phyloP scores from a whole-genome alignment of 2,113 vertebrate species.

The Colius striatus region DNA sequence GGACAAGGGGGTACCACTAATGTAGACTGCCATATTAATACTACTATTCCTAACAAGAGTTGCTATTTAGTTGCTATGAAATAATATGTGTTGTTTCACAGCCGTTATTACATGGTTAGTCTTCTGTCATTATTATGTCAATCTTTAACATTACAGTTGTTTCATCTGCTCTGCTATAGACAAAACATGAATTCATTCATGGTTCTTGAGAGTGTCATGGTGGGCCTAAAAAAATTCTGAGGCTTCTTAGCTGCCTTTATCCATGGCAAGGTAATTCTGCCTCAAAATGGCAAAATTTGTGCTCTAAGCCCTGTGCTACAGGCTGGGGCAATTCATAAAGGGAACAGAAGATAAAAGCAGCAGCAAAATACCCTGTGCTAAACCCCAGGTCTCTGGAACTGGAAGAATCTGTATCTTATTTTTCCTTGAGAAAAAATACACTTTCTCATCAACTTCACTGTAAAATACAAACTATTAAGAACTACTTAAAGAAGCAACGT shows the following conservation, averaged over 20 bases:
- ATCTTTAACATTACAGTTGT: neutral
- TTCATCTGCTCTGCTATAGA: neutral
- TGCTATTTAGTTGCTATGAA: neutral
- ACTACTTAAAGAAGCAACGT: neutral
- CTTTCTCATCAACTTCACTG: neutral
- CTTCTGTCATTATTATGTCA: neutral
- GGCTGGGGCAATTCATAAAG: neutral
- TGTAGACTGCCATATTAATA: neutral
- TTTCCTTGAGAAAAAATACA: neutral
- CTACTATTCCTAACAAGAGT: neutral
- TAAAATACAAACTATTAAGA: conserved; percentile 6
- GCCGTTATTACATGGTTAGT: neutral
- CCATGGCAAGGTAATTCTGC: neutral
- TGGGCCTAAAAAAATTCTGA: neutral
- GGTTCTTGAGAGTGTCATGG: neutral
- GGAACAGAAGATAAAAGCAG: neutral
- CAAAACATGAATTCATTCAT: neutral
- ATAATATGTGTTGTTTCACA: neutral
- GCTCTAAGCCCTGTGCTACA: neutral
- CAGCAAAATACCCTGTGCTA: neutral
- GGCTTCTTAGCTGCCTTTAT: neutral
- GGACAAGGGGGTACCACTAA: neutral
- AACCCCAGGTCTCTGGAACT: neutral
- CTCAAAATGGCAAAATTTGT: neutral
- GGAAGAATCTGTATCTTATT: neutral